Percentiles rank a stretch among this genome's conserved stretches.
These are phyloP conservation scores for Drosophila sechellia DNA, from an alignment of 1,140 invertebrate genomes.

Conservation along the genomic window DNA sequence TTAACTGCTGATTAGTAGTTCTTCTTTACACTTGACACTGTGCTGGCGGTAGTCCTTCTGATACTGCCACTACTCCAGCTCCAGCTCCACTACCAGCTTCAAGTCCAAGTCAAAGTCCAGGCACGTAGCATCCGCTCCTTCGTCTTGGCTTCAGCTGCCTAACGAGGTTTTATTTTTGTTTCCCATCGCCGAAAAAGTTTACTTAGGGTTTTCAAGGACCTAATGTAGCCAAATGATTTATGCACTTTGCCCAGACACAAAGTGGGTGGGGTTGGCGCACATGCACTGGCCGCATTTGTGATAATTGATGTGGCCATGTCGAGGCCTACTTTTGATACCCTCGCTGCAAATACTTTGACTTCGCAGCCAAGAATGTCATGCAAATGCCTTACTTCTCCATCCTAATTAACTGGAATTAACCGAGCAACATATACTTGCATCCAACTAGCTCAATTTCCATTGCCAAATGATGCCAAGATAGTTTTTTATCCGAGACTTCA, in stretches of 20 bases:
- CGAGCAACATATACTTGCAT: no score
- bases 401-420: neutral
- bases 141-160: slow-evolving; percentile 37
- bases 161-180: slow-evolving; percentile 82
- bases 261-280: slow-evolving; percentile 4
- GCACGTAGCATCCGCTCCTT: slow-evolving; percentile 50
- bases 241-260: slow-evolving; percentile 35
- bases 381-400: neutral
- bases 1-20: slow-evolving; percentile 84
- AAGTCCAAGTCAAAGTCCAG: slow-evolving; percentile 49
- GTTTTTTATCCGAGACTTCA: no score
- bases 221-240: slow-evolving; percentile 76
- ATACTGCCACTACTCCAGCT: slow-evolving; percentile 2
- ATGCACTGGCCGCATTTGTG: slow-evolving; percentile 55
- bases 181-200: slow-evolving; percentile 56
- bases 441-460: no score
- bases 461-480: no score
- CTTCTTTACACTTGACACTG: slow-evolving; percentile 83
- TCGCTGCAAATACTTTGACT: neutral
- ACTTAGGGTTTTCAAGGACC: slow-evolving; percentile 26
- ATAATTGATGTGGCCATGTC: slow-evolving; percentile 70
- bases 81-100: neutral
- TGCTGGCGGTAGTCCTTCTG: slow-evolving; percentile 27
- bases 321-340: slow-evolving; percentile 29
- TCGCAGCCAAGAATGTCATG: neutral